phyloP scores from a whole-genome alignment of 2,113 vertebrate genomes.

The Apeltes quadracus region DNA sequence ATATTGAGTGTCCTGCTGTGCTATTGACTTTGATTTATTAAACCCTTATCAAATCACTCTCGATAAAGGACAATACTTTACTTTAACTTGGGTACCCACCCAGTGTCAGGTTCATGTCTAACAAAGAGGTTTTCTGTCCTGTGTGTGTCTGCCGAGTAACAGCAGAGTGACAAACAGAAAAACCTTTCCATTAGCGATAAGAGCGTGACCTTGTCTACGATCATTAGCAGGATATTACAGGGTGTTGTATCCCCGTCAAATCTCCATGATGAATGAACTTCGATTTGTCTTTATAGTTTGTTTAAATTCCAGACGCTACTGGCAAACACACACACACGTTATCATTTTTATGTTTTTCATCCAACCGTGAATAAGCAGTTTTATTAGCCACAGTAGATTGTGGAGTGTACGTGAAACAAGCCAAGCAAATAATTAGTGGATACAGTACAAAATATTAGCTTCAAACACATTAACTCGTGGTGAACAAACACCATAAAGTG shows the following conservation, averaged over 20 bases:
- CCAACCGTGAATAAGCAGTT: constrained; percentile 46
- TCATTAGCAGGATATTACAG: constrained; percentile 63
- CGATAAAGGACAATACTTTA: constrained; percentile 43
- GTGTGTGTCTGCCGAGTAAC: constrained; percentile 34
- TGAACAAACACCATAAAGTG: constrained; percentile 51
- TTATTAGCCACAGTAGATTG: constrained; percentile 53
- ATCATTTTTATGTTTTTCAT: constrained; percentile 36
- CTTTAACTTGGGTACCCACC: too few relatives aligned
- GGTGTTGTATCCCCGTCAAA: constrained; percentile 57
- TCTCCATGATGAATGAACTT: constrained; percentile 53
- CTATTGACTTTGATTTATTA: constrained; percentile 9
- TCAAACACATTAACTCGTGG: constrained; percentile 26
- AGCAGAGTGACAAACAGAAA: constrained; percentile 37
- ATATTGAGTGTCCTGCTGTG: constrained; percentile 31
- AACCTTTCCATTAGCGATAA: constrained; percentile 59
- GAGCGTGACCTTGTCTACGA: background rate
- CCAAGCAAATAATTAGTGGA: constrained; percentile 18
- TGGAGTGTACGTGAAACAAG: constrained; percentile 17
- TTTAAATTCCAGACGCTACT: constrained; percentile 41
- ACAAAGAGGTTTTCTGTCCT: constrained; percentile 17
- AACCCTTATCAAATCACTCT: constrained; percentile 47
- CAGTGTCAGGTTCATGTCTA: constrained; percentile 18
- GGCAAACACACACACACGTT: constrained; percentile 39
- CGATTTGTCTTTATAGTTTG: constrained; percentile 54
- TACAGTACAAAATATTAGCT: constrained; percentile 35